Evolutionary conservation across 2,113 vertebrate genomes (phyloP), one percentile per base, ranked within the genome.

Genomic region (Lophura nycthemera): DNA sequence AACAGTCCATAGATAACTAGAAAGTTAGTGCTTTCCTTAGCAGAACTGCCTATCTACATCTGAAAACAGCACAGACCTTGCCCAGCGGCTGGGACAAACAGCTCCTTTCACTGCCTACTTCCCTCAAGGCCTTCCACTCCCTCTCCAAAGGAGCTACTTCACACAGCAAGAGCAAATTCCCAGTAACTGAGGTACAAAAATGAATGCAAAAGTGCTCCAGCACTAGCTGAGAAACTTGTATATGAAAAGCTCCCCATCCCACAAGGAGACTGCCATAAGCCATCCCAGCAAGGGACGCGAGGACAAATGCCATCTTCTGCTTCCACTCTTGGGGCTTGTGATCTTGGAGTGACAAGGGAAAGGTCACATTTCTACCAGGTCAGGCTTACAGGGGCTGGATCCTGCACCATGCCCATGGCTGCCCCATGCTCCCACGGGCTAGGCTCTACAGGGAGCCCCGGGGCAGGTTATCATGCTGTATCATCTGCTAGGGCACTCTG

Each of bases 41-140:
- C 0, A 0, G 71, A 92, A 77, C 21, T 92, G 56, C 75, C 64
- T 88, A 89, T 89, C 95, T 91, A 93, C 87, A 89, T 93, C 67
- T 92, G 87, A 96, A 93, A 94, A 92, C 60, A 89, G 72, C 52
- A 71, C 25, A 93, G 69, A 74, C 67, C 38, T 93, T 83, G 72
- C 56, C 82, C 20, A 0, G 74, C 89, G 84, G 32, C 60, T 76
- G 38, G 34, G 60, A 92, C 87, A 92, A 95, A 80, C 67, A 89
- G 27, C 42, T 86, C 17, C 43, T 86, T 96, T 92, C 78, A 91
- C 67, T 95, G 89, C 22, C 29, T 79, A 76, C 79, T 88, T 85
- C 85, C 79, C 52, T 25, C 10, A 79, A 93, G 82, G 30, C 43
- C 63, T 86, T 83, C 64, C 15, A 12, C 47, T 88, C 67, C 47